A percentile compares a stretch with the other conserved stretches of the same genome.
Evolutionary conservation across 2,888 invertebrate genomes (phyloP).

Genomic region (Panzeria rudis): DNA sequence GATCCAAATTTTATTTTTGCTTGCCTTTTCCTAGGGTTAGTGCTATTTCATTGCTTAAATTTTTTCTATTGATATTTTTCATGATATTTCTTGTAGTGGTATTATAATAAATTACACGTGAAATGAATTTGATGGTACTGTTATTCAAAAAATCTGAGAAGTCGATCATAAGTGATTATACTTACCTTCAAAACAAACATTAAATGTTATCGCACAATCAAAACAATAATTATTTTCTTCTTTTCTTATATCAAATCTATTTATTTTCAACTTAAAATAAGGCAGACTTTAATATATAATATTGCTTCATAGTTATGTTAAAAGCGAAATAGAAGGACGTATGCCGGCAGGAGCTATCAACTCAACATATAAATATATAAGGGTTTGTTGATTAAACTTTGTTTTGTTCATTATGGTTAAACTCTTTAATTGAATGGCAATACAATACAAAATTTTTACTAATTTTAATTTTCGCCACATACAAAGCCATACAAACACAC

Average conservation of each 20-base stretch:
- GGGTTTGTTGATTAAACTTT: slow-evolving; percentile 52
- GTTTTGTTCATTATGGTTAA: slow-evolving; percentile 52
- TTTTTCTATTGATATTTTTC: too few species aligned
- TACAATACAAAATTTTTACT: slow-evolving; percentile 77
- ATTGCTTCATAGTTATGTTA: too few species aligned
- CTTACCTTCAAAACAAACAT: too few species aligned
- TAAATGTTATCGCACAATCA: too few species aligned
- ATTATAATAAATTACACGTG: too few species aligned
- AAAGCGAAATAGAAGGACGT: not conserved
- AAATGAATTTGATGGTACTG: too few species aligned
- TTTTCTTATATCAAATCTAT: not conserved
- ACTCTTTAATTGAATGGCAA: slow-evolving; percentile 66
- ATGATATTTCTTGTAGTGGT: too few species aligned
- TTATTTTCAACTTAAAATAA: not conserved
- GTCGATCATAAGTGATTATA: too few species aligned
- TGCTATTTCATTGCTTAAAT: too few species aligned
- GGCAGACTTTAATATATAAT: not conserved
- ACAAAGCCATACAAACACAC: slow-evolving; percentile 74
- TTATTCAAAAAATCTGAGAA: too few species aligned
- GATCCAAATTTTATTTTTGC: too few species aligned
- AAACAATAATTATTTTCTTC: not conserved
- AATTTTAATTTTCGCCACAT: slow-evolving; percentile 81
- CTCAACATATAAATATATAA: not conserved
- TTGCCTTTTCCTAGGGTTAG: too few species aligned
- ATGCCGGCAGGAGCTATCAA: not conserved